Evolutionary conservation across 2,888 invertebrate species (phyloP).

Genomic region (Cephus sareptanus): DNA sequence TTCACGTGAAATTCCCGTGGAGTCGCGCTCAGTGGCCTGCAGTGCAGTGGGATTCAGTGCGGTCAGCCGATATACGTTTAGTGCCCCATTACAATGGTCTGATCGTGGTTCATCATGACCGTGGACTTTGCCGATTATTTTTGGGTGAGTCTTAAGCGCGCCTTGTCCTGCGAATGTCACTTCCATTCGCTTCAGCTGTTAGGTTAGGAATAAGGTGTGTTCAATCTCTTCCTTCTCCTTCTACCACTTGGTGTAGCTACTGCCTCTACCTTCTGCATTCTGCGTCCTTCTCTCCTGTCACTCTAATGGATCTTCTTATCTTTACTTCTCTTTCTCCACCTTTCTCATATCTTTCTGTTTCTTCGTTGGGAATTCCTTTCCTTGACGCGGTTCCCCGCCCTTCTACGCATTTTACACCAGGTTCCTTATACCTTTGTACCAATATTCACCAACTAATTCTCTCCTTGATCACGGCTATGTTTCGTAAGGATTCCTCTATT

Average conservation of each 20-base stretch:
- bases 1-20: not conserved
- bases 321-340: not conserved
- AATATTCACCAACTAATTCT: not conserved
- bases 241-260: not conserved
- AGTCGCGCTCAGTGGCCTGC: not conserved
- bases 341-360: not conserved
- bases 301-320: not conserved
- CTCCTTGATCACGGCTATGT: not conserved
- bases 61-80: not conserved
- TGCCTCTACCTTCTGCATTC: slow-evolving; percentile 17
- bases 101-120: slow-evolving; percentile 67
- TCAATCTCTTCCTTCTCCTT: slow-evolving; percentile 17
- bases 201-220: slow-evolving; percentile 16
- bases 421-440: not conserved
- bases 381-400: not conserved
- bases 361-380: not conserved
- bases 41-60: slow-evolving; percentile 2
- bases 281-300: slow-evolving; percentile 17
- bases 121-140: slow-evolving; percentile 72
- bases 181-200: slow-evolving; percentile 2
- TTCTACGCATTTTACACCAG: not conserved
- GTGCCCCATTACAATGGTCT: slow-evolving; percentile 50
- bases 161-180: not conserved
- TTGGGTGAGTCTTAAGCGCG: slow-evolving; percentile 66
- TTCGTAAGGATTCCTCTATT: not conserved